Evolutionary conservation across 2,888 invertebrate species (phyloP), one percentile per base, ranked within the genome.

Genomic region (Ormyrus labotus): DNA sequence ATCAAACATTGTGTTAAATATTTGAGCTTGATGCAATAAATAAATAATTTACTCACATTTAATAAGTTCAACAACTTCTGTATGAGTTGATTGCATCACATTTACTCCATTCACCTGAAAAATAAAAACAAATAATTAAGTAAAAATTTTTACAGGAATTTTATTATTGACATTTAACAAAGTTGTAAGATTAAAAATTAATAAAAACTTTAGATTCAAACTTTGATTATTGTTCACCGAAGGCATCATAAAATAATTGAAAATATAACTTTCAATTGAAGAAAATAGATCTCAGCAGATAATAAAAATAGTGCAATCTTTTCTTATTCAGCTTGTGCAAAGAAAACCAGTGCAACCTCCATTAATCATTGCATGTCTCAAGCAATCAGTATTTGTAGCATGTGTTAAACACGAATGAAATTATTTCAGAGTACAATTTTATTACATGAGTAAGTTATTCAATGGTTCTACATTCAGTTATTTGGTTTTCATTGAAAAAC

Each of bases 61-160:
- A 88, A 99, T 99, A 91, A 99, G 95, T 88, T 95, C 95, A 88
- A 99, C 98, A 85, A 99, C 99, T 90, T 98, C 96, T 87, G 96
- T 96, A 89, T 99, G 99, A 88, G 97, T 98, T 89, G 96, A 96
- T 86, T 95, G 95, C 87, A 95, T 95, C 81, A 99, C 99, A 87
- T 97, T 94, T 84, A 96, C 94, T 82, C 98, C 97, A 92, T 99
- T 99, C 86, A 99, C 98, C 94, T 97, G 91, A 86, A 86, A 85
- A 79, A 80, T 63, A 73, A 6, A 65, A 78, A 68, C n/a, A 34
- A 34, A 34, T 34, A 34, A 34, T 34, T 34, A 34, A 34, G 34
- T 34, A 34, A 34, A 34, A 34, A 34, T 34, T 34, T 34, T 34
- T 34, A 34, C 34, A 34, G 34, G 34, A 34, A 34, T 34, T 34